Percentiles rank a stretch among this genome's conserved stretches.
Evolutionary conservation across 2,797 vertebrate genomes (phyloP).

Genomic region (Aratinga solstitialis): DNA sequence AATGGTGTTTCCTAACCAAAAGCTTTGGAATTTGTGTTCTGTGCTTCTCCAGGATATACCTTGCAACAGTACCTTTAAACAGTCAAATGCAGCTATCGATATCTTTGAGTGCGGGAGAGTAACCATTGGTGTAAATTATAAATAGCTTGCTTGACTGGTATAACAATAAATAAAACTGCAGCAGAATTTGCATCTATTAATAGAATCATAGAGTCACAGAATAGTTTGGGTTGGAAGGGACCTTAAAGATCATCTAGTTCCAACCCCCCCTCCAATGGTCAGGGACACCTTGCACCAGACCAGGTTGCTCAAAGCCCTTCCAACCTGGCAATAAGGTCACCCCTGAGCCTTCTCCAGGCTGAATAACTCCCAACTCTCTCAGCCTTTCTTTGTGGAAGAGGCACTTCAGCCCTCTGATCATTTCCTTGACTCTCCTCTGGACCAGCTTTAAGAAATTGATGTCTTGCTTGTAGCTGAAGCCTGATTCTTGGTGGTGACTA

Average conservation of each 20-base stretch:
- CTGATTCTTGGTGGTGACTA: background rate
- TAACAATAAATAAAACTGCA: background rate
- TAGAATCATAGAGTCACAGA: background rate
- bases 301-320: background rate
- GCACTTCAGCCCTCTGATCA: background rate
- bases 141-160: background rate
- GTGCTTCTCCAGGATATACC: background rate
- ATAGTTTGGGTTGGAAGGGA: background rate
- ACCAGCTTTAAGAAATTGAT: background rate
- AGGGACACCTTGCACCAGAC: background rate
- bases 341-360: background rate
- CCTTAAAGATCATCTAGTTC: background rate
- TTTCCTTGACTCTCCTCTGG: background rate
- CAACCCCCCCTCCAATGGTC: accelerated
- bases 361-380: background rate
- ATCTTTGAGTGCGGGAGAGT: background rate
- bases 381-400: background rate
- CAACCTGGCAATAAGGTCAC: background rate
- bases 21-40: background rate
- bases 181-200: background rate
- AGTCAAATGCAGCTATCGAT: background rate
- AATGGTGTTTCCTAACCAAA: background rate
- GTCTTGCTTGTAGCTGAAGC: background rate
- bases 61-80: background rate
- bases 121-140: background rate